Evolutionary conservation across 1,140 invertebrate species (phyloP), one percentile per base, ranked within the genome.

Genomic region (Procambarus clarkii): DNA sequence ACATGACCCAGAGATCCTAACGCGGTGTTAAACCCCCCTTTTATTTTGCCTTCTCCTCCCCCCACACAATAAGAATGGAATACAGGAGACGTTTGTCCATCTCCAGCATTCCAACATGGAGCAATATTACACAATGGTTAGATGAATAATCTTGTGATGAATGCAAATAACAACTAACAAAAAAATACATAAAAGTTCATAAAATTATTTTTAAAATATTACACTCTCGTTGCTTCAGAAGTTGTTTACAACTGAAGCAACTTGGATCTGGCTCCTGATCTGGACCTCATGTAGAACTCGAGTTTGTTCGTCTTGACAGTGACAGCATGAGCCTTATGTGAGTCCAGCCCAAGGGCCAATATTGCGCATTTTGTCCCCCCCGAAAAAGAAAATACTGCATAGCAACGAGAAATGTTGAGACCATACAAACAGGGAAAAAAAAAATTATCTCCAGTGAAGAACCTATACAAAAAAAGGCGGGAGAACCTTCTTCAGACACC

Each of bases 121-220:
- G 78, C 78, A 88, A 88, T 81, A 88, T 80, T 80, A 88, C 64
- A 71, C 24, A 48, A 86, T 86, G 85, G 85, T 86, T 85, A 84
- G 76, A 85, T 84, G 74, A 91, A 91, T 85, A 91, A 45, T 91
- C 82, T 85, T 85, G 82, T 78, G 76, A 85, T 91, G 89, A 85
- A 91, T 91, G 83, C 89, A 86, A 48, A 78, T 91, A 91, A 91
- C 89, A 91, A 91, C 83, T 84, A 85, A 85, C 60, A 91, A 80
- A 79, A 34, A 34, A 34, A 34, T 34, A 34, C 34, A 34, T 34
- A 34, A 34, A 34, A 34, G 1, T 64, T 80, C 50, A 80, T 64
- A 64, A 60, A 45, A 82, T 89, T 83, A 83, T 18, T 69, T 83
- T 34, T 3, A 74, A 83, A n/a, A 83, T 83, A 83, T 83, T 83